Percentiles rank a stretch among this genome's conserved stretches.
These are phyloP conservation scores for Chauna torquata DNA, from an alignment of 2,113 vertebrate species.

Conservation along the genomic window DNA sequence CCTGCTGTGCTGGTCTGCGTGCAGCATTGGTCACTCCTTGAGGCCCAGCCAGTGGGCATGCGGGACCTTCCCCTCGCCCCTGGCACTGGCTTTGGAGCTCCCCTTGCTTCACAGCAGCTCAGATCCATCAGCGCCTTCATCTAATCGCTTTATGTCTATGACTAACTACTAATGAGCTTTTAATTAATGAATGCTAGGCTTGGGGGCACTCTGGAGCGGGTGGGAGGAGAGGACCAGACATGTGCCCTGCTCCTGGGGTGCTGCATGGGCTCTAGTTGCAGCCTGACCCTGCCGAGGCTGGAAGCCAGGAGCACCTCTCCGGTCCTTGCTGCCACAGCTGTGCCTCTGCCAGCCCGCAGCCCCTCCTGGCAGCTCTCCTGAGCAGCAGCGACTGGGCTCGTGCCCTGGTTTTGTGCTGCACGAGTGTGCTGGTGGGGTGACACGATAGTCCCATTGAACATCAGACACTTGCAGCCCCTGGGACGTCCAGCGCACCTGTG, in stretches of 20 bases:
- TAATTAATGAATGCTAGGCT: slow-evolving; percentile 58
- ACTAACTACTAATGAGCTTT: slow-evolving; percentile 65
- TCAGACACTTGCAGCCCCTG: fast-evolving
- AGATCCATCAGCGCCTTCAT: background rate
- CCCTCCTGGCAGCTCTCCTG: background rate
- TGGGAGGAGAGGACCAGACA: background rate
- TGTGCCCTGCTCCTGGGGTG: background rate
- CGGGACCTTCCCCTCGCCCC: background rate
- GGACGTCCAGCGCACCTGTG: background rate
- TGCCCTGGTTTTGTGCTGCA: fast-evolving
- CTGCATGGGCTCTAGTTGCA: background rate
- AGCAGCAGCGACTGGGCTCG: fast-evolving
- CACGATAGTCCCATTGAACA: fast-evolving
- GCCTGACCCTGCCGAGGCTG: background rate
- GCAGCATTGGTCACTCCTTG: fast-evolving
- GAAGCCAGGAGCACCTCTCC: fast-evolving
- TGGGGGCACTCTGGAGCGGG: background rate
- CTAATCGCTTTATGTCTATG: background rate
- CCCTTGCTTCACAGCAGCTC: background rate
- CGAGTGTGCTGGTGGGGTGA: no score
- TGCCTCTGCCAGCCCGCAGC: fast-evolving
- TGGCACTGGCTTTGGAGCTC: background rate
- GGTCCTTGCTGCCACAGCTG: fast-evolving
- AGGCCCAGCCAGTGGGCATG: fast-evolving
- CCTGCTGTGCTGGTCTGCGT: fast-evolving